Evolutionary conservation across 1,140 invertebrate species (phyloP), one percentile per base, ranked within the genome.

Genomic region (Adoxophyes honmai): DNA sequence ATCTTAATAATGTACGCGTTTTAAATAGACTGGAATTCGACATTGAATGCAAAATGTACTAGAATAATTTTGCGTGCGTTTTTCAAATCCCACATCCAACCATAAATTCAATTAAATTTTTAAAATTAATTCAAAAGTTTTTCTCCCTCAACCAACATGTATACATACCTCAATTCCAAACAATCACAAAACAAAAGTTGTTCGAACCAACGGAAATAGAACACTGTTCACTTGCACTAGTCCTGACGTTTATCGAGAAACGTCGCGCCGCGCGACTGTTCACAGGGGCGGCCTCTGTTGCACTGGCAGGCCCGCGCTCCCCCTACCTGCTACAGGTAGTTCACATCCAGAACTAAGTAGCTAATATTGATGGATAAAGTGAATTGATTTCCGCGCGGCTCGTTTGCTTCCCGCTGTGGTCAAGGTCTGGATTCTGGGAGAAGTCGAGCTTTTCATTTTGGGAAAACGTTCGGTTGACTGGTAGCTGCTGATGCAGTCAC

Each of bases 281-380:
- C 11, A 0, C 34, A 14, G 13, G 21, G 33, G n/a, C 51, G 34
- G 33, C 33, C 28, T 14, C 51, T 11, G 51, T 16, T 48, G 42
- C 28, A 36, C 34, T 52, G 51, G 34, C 28, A 10, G 51, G 28
- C 51, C 33, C 34, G 21, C 13, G 13, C 48, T 10, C 51, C 34
- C 51, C 11, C 33, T 52, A 52, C 51, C 51, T 52, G 51, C 34
- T 52, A 52, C 51, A 52, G 51, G 51, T 52, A 52, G 63, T 62
- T 71, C 64, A 72, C 66, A 77, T 78, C 68, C 75, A 73, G 72
- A 73, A 60, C 65, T 79, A 75, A 83, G 80, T 83, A 85, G 80
- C 77, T 75, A 64, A 68, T 86, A 86, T 83, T 83, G 81, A 83
- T 74, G 80, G 74, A 80, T 75, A 80, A 78, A 73, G 74, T 64